Evolutionary conservation across 2,113 vertebrate species (phyloP), one percentile per base, ranked within the genome.

Genomic region (Sapayoa aenigma): DNA sequence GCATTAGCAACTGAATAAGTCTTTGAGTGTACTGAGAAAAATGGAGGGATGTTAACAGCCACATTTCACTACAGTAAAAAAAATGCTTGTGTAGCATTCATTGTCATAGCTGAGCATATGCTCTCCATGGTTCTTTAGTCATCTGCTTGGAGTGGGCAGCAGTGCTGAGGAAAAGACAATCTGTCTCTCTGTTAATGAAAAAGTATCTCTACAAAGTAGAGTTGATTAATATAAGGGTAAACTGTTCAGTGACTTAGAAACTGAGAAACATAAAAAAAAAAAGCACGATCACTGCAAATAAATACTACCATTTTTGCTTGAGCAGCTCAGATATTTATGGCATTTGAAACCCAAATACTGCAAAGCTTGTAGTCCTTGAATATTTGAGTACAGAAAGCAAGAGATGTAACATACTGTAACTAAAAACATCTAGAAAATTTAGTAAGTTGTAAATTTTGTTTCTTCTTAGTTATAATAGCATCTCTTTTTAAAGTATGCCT

Each of bases 91-190:
- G 87, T 75, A 97, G 84, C 94, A 95, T 79, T 87, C 49, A 47
- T 52, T 78, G 81, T 63, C 87, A 90, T 87, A 96, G 65, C 84
- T 4, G 11, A 96, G 82, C 93, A 93, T 95, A 96, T 89, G 84
- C 56, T 96, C 85, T 80, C 35, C 55, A 22, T 74, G 84, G 63
- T 78, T 93, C 84, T 95, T 96, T 87, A 93, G 50, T 94, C 93
- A 87, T 89, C 95, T 94, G 67, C 33, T 74, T 82, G 90, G 92
- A 94, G 87, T 91, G 87, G 92, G 91, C 78, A 96, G 95, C 27
- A 93, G 78, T 59, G 67, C 75, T 69, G 85, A 56, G 52, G 73
- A 73, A 97, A 97, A 97, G 91, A 89, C 90, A 96, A 91, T 95
- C 78, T 97, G 79, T 95, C 56, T 92, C 72, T 92, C 46, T 95